These are phyloP conservation scores for Zalophus californianus DNA, from an alignment of 2,797 vertebrate genomes.

Conservation along the genomic window DNA sequence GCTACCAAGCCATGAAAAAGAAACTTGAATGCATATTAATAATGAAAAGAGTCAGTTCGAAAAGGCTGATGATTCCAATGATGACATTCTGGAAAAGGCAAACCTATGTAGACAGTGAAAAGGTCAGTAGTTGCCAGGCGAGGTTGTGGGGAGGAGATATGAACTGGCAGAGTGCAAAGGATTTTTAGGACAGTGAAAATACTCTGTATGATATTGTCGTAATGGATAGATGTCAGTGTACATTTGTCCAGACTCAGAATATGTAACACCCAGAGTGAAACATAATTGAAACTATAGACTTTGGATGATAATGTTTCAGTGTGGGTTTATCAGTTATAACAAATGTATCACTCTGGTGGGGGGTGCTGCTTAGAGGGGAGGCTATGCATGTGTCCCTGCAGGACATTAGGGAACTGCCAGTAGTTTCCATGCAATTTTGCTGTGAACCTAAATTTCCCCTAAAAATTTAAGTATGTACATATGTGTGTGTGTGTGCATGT, in stretches of 20 bases:
- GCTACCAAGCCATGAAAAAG: background rate
- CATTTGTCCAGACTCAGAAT: background rate
- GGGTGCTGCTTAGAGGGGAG: background rate
- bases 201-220: background rate
- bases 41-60: background rate
- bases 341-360: background rate
- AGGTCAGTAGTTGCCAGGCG: background rate
- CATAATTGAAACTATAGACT: background rate
- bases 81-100: background rate
- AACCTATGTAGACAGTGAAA: background rate
- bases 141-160: too few species aligned
- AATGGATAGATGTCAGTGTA: background rate
- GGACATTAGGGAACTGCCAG: background rate
- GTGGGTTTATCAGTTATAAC: background rate
- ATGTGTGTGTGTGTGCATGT: too few species aligned
- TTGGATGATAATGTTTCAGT: too few species aligned
- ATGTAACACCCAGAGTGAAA: background rate
- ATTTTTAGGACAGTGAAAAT: background rate
- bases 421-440: background rate
- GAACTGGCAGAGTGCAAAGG: background rate
- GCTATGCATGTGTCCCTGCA: background rate
- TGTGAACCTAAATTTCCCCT: background rate
- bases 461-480: background rate
- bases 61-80: background rate
- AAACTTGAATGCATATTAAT: background rate